These are phyloP conservation scores for Brachionus rotundiformis DNA, from an alignment of 1,140 invertebrate species.

Conservation along the genomic window DNA sequence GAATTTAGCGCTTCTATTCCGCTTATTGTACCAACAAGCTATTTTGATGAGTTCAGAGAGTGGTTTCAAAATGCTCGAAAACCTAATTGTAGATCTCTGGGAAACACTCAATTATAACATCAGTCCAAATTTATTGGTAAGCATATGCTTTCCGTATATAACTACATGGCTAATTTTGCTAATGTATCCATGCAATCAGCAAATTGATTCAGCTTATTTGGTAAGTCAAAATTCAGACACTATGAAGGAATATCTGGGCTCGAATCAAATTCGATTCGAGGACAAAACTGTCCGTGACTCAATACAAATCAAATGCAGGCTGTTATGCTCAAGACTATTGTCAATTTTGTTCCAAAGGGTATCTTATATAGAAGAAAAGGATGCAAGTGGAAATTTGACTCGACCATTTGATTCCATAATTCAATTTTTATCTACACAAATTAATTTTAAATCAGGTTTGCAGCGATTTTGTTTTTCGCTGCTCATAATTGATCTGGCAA, in stretches of 20 bases:
- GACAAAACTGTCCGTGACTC: constrained; percentile 30
- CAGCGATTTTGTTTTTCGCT: constrained; percentile 45
- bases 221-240: constrained; percentile 29
- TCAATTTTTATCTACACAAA: constrained; percentile 38
- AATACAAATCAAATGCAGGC: constrained; percentile 39
- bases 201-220: constrained; percentile 47
- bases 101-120: constrained; percentile 14
- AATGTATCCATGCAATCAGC: constrained; percentile 48
- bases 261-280: constrained; percentile 50
- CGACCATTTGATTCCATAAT: constrained; percentile 29
- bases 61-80: constrained; percentile 12
- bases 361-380: constrained; percentile 3
- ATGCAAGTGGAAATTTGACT: background rate
- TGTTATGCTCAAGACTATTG: background rate
- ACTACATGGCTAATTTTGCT: constrained; percentile 44
- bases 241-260: constrained; percentile 41
- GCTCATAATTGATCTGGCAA: constrained; percentile 24
- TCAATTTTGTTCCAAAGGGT: constrained; percentile 30
- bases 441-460: constrained; percentile 47
- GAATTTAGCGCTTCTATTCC: constrained; percentile 23
- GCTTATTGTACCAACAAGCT: constrained; percentile 41
- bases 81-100: constrained; percentile 1
- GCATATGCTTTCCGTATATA: constrained; percentile 40
- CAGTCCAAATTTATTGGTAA: constrained; percentile 16
- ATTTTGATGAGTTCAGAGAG: constrained; percentile 43